Base-by-base conservation (phyloP, 2,797 vertebrate species). In the Anguilla obscura region DNA sequence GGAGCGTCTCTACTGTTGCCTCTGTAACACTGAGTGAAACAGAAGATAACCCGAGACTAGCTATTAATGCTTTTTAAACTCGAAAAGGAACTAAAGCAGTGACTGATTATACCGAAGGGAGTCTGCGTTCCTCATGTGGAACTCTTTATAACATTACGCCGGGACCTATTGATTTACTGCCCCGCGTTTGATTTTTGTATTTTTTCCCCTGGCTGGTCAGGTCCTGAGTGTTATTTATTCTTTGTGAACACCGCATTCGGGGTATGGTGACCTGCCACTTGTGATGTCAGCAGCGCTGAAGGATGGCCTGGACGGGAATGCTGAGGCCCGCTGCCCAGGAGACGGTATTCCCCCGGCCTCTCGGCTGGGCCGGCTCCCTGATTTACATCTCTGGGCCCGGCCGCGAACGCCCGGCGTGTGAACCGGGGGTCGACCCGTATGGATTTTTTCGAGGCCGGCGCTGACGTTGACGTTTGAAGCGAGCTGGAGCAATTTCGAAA, bases 281-380 rank as follows among this genome's bases (percentile, higher is more conserved):
- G 1, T 60, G 27, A 84, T 86, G 86, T 86, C 63, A 85, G 50
- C 54, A 69, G 88, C 85, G 88, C 85, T 85, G 87, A 88, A 86
- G 86, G 40, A 58, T 82, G 33, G 24, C 76, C 82, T 79, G 14
- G 76, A 58, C 24, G 14, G 40, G 10, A 52, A n/a, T 3, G 63
- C 6, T 52, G 66, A 10, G 36, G 40, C 56, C n/a, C 52, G 40
- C 80, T 89, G 88, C 87, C 80, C 87, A 69, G 79, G 85, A 86
- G 83, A 48, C 79, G 24, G 79, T 89, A 87, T 87, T 88, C 89
- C 87, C 86, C 85, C 88, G 79, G 90, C 90, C 79, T 87, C 88
- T 58, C 89, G 86, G 60, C 71, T 27, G 83, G 52, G 86, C 10
- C 86, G 89, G 85, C 76, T 83, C n/a, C 14, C 40, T 89, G 86